Percentiles rank a stretch among this genome's conserved stretches.
phyloP scores from a whole-genome alignment of 2,888 invertebrate species.

The Glyphotaelius pellucidus region DNA sequence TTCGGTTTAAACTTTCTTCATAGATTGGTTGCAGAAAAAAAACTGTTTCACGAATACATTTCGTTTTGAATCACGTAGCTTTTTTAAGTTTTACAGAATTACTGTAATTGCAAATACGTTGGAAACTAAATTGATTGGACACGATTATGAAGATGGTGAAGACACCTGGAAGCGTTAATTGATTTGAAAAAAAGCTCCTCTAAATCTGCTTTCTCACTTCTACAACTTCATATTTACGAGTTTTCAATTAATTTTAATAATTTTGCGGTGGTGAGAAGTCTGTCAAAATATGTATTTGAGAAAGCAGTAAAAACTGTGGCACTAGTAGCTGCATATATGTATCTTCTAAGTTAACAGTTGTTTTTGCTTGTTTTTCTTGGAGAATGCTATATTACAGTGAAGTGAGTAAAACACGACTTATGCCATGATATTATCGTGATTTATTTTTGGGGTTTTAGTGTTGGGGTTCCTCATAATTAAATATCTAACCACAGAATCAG shows the following conservation, averaged over 20 bases:
- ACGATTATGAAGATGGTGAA: slow-evolving; percentile 58
- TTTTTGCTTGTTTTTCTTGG: background rate
- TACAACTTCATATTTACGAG: slow-evolving; percentile 14
- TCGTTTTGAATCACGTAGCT: slow-evolving; percentile 57
- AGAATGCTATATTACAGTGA: background rate
- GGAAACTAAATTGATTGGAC: slow-evolving; percentile 60
- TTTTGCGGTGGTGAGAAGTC: background rate
- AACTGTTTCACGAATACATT: slow-evolving; percentile 62
- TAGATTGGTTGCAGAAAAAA: slow-evolving; percentile 24
- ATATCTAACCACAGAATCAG: too few relatives aligned
- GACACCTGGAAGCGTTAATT: slow-evolving; percentile 64
- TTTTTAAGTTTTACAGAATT: slow-evolving; percentile 49
- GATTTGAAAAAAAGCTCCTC: slow-evolving; percentile 52
- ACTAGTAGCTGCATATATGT: background rate
- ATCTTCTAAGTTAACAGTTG: background rate
- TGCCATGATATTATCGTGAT: too few relatives aligned
- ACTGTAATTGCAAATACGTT: slow-evolving; percentile 59
- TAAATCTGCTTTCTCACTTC: background rate
- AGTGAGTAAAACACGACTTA: background rate
- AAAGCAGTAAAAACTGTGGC: background rate
- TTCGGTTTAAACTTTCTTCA: slow-evolving; percentile 30
- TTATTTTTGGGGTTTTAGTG: too few relatives aligned
- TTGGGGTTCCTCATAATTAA: too few relatives aligned
- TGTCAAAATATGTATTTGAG: background rate
- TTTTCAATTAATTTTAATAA: background rate